phyloP scores from a whole-genome alignment of 2,888 invertebrate species.

The Choreutis nemorana region DNA sequence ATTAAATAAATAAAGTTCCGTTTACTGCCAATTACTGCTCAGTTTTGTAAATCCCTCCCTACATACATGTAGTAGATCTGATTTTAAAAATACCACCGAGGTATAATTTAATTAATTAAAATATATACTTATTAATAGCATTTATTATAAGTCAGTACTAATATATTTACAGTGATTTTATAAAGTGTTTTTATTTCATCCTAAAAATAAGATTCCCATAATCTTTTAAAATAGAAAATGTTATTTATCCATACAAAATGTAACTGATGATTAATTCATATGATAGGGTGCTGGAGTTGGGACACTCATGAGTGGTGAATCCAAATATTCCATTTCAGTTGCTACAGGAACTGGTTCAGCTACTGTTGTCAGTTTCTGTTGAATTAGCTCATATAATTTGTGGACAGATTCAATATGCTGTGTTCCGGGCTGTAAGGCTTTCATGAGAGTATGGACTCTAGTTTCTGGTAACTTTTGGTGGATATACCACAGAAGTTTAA shows the following conservation, averaged over 20 bases:
- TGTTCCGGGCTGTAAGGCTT: constrained; percentile 76
- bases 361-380: constrained; percentile 79
- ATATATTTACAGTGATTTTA: constrained; percentile 43
- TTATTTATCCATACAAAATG: neutral
- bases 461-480: constrained; percentile 83
- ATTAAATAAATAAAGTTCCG: too few species aligned
- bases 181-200: constrained; percentile 1
- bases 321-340: constrained; percentile 77
- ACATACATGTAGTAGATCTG: constrained; percentile 12
- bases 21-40: constrained; percentile 43
- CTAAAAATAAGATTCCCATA: too few species aligned
- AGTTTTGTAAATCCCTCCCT: constrained; percentile 28
- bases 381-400: constrained; percentile 76
- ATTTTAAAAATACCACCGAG: constrained; percentile 11
- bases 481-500: constrained; percentile 91
- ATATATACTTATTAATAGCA: constrained; percentile 28
- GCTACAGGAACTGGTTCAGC: constrained; percentile 70
- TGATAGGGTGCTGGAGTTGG: constrained; percentile 82
- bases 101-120: constrained; percentile 20
- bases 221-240: too few species aligned
- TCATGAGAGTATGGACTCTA: constrained; percentile 82
- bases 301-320: constrained; percentile 86
- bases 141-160: constrained; percentile 46
- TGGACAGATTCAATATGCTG: constrained; percentile 89
- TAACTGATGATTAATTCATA: constrained; percentile 17